Conservation (phyloP, 2,888 invertebrate species). For the Anodontia alba region DNA sequence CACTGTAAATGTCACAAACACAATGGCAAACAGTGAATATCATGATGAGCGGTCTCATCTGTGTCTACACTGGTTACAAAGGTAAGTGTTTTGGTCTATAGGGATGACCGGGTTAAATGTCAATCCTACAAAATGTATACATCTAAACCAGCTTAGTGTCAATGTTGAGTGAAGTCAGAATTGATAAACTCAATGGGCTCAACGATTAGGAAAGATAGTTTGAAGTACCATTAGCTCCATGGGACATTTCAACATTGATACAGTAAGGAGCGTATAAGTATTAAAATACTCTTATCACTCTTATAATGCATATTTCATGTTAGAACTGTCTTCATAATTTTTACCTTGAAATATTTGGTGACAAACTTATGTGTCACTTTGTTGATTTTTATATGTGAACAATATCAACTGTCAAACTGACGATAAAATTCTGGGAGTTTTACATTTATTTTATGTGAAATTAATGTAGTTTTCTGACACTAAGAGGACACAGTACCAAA, state of each 20-base stretch:
- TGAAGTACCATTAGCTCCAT: neutral
- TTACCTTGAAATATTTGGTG: conserved; percentile 9
- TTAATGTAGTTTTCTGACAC: conserved; percentile 7
- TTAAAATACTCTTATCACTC: neutral
- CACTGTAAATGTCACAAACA: no score
- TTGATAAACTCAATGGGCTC: conserved; percentile 4
- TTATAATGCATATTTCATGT: conserved; percentile 12
- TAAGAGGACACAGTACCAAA: neutral
- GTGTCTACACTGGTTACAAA: no score
- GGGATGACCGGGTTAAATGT: no score
- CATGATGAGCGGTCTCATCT: no score
- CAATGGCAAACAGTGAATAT: no score
- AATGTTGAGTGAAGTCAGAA: neutral
- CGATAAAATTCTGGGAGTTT: neutral
- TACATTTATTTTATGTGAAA: neutral
- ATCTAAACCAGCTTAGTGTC: neutral
- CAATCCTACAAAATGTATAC: no score
- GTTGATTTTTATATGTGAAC: conserved; percentile 12
- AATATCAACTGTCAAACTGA: neutral
- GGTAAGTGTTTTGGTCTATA: no score
- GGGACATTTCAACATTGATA: neutral
- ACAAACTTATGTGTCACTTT: conserved; percentile 18
- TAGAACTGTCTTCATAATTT: neutral
- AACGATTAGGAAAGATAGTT: conserved; percentile 13
- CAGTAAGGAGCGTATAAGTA: neutral